Percentiles rank a stretch among this genome's conserved stretches.
These are phyloP conservation scores for Xiphorhynchus erythropygius DNA, from an alignment of 2,797 vertebrate genomes.

Conservation along the genomic window DNA sequence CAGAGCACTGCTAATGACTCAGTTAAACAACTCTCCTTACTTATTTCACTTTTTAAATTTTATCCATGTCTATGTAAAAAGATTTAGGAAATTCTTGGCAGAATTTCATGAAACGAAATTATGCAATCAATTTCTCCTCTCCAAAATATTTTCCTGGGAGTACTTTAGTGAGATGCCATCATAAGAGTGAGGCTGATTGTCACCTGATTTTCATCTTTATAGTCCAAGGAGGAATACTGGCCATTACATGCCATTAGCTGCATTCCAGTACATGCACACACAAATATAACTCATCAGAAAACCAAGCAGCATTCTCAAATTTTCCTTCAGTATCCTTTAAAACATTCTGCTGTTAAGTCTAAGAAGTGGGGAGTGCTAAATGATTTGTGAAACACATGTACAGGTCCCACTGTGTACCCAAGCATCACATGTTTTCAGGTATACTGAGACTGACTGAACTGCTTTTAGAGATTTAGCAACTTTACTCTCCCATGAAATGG, in stretches of 20 bases:
- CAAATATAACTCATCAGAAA: slow-evolving; percentile 3
- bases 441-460: background rate
- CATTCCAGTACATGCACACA: background rate
- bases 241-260: background rate
- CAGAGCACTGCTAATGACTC: background rate
- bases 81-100: background rate
- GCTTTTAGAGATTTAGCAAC: background rate
- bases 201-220: background rate
- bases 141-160: background rate
- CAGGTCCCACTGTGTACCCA: background rate
- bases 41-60: background rate
- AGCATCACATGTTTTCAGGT: background rate
- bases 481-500: background rate
- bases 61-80: background rate
- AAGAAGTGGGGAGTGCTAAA: background rate
- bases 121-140: background rate
- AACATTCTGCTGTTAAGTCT: background rate
- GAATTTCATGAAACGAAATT: background rate
- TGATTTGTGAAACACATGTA: background rate
- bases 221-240: background rate
- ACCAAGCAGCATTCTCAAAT: background rate
- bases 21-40: background rate
- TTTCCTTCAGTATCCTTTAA: slow-evolving; percentile 4
- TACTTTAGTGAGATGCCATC: background rate
- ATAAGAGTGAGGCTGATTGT: background rate